A percentile compares a stretch with the other conserved stretches of the same genome.
phyloP scores from a whole-genome alignment of 2,797 vertebrate genomes.

The Platyrinchus mystaceus region DNA sequence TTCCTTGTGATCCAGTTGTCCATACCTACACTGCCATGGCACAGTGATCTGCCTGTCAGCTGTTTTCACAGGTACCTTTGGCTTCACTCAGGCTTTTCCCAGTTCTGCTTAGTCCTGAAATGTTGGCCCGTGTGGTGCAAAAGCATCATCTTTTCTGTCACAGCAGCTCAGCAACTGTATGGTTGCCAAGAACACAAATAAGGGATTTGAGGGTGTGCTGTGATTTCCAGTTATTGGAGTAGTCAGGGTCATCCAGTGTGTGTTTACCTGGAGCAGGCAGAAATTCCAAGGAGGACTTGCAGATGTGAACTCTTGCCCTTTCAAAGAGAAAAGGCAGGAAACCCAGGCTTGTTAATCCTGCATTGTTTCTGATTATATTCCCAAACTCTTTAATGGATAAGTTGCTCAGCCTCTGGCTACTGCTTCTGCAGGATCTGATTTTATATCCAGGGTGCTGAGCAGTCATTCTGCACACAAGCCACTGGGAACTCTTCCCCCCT shows the following conservation, averaged over 20 bases:
- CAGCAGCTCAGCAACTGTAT: not conserved
- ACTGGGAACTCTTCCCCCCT: not conserved
- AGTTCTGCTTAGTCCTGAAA: not conserved
- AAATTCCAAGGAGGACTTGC: not conserved
- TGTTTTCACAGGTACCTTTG: not conserved
- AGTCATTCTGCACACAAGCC: not conserved
- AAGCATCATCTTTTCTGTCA: not conserved
- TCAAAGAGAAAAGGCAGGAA: not conserved
- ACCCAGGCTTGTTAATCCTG: not conserved
- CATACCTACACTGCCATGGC: not conserved
- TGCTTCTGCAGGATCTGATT: not conserved
- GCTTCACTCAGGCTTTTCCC: not conserved
- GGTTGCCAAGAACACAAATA: not conserved
- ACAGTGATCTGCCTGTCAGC: not conserved
- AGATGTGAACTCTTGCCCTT: not conserved
- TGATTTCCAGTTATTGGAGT: not conserved
- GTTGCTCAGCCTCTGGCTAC: not conserved
- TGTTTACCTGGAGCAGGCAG: not conserved
- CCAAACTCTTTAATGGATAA: not conserved
- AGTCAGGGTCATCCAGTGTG: not conserved
- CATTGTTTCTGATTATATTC: not conserved
- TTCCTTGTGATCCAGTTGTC: not conserved
- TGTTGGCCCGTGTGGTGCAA: not conserved
- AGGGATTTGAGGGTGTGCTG: not conserved
- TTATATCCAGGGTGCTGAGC: not conserved